A percentile compares a stretch with the other conserved stretches of the same genome.
These are phyloP conservation scores for Vanessa atalanta DNA, from an alignment of 1,140 invertebrate genomes.

Conservation along the genomic window DNA sequence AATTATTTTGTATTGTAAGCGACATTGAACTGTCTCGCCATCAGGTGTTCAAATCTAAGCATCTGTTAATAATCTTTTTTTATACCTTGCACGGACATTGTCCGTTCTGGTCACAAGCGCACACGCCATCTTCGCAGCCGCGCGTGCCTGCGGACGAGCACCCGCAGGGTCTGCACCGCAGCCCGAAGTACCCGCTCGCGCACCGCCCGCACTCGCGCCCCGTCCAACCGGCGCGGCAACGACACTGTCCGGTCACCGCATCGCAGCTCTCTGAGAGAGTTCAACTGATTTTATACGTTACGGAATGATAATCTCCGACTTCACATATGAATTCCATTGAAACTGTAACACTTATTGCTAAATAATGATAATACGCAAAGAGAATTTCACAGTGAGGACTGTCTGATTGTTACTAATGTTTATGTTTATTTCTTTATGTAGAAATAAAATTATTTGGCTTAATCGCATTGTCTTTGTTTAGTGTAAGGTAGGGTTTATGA, in stretches of 20 bases:
- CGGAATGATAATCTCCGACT: background rate
- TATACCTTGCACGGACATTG: constrained; percentile 92
- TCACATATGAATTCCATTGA: background rate
- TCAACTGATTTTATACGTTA: constrained; percentile 17
- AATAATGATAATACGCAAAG: too few species aligned
- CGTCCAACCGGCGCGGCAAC: constrained; percentile 90
- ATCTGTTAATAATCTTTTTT: too few species aligned
- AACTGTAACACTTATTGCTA: background rate
- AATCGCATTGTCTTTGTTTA: too few species aligned
- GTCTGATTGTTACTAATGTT: too few species aligned
- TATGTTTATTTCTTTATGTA: too few species aligned
- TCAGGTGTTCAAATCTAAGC: too few species aligned
- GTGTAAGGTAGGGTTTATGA: too few species aligned
- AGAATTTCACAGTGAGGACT: too few species aligned
- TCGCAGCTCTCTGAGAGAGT: constrained; percentile 84
- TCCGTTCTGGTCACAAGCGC: constrained; percentile 88
- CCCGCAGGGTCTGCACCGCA: constrained; percentile 90
- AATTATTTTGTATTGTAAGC: too few species aligned
- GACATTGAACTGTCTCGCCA: too few species aligned
- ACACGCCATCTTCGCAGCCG: constrained; percentile 82
- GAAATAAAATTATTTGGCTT: too few species aligned
- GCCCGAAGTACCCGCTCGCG: constrained; percentile 91
- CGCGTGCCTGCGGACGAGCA: constrained; percentile 88
- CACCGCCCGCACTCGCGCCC: constrained; percentile 92
- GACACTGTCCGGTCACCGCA: constrained; percentile 87